Conservation (phyloP, 1,140 invertebrate species). For the Agrilus planipennis region DNA sequence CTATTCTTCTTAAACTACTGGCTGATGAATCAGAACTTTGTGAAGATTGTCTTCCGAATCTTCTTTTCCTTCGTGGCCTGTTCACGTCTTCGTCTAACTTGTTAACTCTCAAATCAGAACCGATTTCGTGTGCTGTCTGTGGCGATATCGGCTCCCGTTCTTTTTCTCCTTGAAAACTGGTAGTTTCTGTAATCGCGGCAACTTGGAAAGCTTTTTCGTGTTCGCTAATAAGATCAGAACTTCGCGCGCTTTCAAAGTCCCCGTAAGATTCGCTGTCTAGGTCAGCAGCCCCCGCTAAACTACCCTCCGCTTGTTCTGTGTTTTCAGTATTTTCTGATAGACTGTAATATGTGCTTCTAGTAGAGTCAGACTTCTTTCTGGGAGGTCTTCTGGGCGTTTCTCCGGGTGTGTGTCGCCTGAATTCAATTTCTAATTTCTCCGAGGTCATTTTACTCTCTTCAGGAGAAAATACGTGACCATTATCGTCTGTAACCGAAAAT, state of each 20-base stretch:
- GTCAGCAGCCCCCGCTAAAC: slow-evolving; percentile 33
- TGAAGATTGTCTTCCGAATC: slow-evolving; percentile 31
- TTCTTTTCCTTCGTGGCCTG: slow-evolving; percentile 33
- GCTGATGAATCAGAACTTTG: slow-evolving; percentile 33
- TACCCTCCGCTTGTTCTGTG: slow-evolving; percentile 32
- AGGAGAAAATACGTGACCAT: slow-evolving; percentile 34
- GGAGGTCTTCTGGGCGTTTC: slow-evolving; percentile 33
- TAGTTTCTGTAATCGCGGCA: slow-evolving; percentile 28
- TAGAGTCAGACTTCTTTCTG: slow-evolving; percentile 42
- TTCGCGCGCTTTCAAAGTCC: slow-evolving; percentile 47
- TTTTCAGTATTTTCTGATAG: slow-evolving; percentile 31
- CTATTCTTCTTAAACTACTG: slow-evolving; percentile 21
- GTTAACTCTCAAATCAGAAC: slow-evolving; percentile 34
- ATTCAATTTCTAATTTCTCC: slow-evolving; percentile 32
- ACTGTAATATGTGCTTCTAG: slow-evolving; percentile 36
- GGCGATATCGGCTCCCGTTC: slow-evolving; percentile 25
- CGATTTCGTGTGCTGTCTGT: slow-evolving; percentile 32
- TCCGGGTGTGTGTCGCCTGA: slow-evolving; percentile 23
- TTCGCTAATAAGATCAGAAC: slow-evolving; percentile 36
- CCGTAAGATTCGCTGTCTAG: slow-evolving; percentile 34
- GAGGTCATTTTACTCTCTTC: slow-evolving; percentile 13
- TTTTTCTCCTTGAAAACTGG: slow-evolving; percentile 25
- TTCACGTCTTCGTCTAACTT: slow-evolving; percentile 26
- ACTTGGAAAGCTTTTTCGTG: slow-evolving; percentile 30
- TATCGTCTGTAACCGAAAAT: slow-evolving; percentile 58